Evolutionary conservation across 2,797 vertebrate species (phyloP).

Genomic region (Anguilla marmorata): DNA sequence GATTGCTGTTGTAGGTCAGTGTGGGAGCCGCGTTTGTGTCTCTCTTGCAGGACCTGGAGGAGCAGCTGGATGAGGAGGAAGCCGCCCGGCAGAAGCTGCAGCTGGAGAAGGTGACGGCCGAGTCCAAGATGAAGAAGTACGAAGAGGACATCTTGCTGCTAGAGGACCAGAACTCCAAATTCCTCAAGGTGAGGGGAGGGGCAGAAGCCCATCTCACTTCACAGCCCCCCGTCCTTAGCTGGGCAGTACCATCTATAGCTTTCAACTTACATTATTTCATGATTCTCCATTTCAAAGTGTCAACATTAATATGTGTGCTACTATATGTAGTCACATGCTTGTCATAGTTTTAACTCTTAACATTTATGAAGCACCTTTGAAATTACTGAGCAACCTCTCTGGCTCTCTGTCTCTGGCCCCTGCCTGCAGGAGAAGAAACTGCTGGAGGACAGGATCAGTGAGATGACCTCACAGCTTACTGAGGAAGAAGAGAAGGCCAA

Average conservation of each 20-base stretch:
- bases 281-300: too few species aligned
- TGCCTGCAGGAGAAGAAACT: conserved; percentile 90
- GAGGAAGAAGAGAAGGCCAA: conserved; percentile 99
- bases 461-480: conserved; percentile 88
- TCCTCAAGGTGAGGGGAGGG: conserved; percentile 74
- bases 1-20: conserved; percentile 25
- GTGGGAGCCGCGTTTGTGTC: conserved; percentile 20
- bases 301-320: too few species aligned
- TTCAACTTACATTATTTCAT: too few species aligned
- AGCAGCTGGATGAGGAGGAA: conserved; percentile 96
- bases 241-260: not conserved
- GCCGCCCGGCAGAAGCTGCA: conserved; percentile 94
- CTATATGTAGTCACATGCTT: not conserved
- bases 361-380: not conserved
- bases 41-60: conserved; percentile 84
- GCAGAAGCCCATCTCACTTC: not conserved
- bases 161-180: conserved; percentile 97
- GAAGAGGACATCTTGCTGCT: conserved; percentile 92
- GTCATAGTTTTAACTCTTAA: not conserved
- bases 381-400: not conserved
- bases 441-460: conserved; percentile 87
- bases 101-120: conserved; percentile 95
- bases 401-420: not conserved
- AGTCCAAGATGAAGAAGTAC: conserved; percentile 97
- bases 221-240: not conserved